Percentiles rank a stretch among this genome's conserved stretches.
Conservation (phyloP, 53 echinoderm and acorn worm species). For the Astropecten irregularis region DNA sequence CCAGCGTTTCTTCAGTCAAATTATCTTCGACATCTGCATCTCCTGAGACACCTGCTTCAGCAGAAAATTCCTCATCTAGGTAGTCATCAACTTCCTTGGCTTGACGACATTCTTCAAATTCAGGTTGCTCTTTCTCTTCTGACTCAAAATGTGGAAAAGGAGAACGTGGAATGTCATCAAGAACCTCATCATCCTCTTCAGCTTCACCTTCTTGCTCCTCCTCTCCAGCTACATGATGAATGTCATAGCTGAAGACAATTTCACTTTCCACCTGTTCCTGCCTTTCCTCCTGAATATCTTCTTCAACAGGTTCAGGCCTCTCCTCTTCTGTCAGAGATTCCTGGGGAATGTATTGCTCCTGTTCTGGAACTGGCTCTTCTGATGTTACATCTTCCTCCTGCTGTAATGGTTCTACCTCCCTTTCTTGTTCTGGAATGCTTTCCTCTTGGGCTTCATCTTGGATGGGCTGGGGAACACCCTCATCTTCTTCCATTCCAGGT, state of each 20-base stretch:
- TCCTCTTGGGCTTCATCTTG: not conserved
- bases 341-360: not conserved
- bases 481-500: constrained; percentile 21
- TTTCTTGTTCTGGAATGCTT: not conserved
- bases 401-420: not conserved
- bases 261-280: constrained; percentile 12
- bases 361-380: not conserved
- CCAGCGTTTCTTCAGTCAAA: constrained; percentile 24
- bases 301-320: constrained; percentile 1
- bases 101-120: constrained; percentile 38
- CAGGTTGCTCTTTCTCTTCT: not conserved
- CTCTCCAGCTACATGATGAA: not conserved
- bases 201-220: not conserved
- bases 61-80: constrained; percentile 36
- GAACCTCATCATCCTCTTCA: constrained; percentile 13
- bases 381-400: not conserved
- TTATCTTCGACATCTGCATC: constrained; percentile 59
- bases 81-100: constrained; percentile 44
- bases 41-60: constrained; percentile 15
- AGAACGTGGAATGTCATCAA: constrained; percentile 51
- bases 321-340: constrained; percentile 2
- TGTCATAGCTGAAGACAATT: constrained; percentile 9
- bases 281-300: not conserved
- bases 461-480: not conserved
- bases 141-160: constrained; percentile 40